Evolutionary conservation across 2,113 vertebrate species (phyloP), one percentile per base, ranked within the genome.

Genomic region (Cyanistes caeruleus): DNA sequence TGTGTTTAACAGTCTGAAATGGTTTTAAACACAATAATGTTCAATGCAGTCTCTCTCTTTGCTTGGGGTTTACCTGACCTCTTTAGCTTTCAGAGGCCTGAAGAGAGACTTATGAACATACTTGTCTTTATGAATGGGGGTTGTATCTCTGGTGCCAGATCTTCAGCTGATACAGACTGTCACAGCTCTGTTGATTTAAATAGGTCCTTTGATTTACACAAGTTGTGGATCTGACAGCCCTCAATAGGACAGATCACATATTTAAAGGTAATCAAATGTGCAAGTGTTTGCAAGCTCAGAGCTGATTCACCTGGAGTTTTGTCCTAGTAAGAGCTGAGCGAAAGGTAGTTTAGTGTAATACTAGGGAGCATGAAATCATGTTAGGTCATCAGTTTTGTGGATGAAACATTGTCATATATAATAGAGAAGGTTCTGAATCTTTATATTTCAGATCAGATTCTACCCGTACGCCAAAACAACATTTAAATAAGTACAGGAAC

Each of bases 121-220:
- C 39, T 75, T 72, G 52, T 60, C 82, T 64, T 86, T 72, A 30
- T 86, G 49, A 56, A 62, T 31, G n/a, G 48, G 48, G 12, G 25
- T 21, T 87, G 24, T 72, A 60, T n/a, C 48, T 70, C 43, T 56
- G 31, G 35, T 94, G 89, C 76, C 83, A 90, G 23, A 84, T 73
- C 58, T 87, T 92, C 68, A 81, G 67, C 88, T 93, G 95, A 74
- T 60, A 74, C 20, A 92, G 93, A 92, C 60, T 83, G 46, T 59
- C 79, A 86, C 35, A 91, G 72, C 55, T 90, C 63, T 93, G 59
- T 80, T 96, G 83, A 87, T 90, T 93, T 86, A 90, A 94, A 64
- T 41, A 81, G 48, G 69, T 23, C 24, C 39, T 46, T 25, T 52
- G 84, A 93, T 96, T 92, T 94, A 78, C 52, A 81, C 24, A 56